Base-by-base conservation (phyloP, 2,113 vertebrate species). In the Clinocottus analis region DNA sequence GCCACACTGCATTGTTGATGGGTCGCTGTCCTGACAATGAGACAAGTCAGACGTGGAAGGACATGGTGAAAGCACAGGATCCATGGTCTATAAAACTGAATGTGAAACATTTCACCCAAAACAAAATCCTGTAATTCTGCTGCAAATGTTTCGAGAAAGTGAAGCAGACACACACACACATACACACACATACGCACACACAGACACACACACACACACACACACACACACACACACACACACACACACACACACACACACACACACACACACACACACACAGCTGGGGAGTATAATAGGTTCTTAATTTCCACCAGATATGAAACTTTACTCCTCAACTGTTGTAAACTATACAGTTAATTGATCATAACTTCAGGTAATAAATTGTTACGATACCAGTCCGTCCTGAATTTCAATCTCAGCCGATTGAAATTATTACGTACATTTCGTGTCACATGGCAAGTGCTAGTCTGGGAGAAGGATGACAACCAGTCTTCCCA, bases 21-120 rank as follows among this genome's bases (percentile, higher is more conserved):
- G 66, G 61, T 45, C 53, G 33, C 53, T 59, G 75, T 87, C 69
- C 65, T 68, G 60, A 82, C 71, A 80, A 86, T 78, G 10, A 60
- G 72, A 80, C 61, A 73, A 85, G 72, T 59, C 66, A 45, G 72
- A 62, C 16, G 63, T 77, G 33, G 58, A 78, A 68, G 64, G 64
- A 80, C 78, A 51, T 51, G 13, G 51, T 55, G 39, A 45, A 84
- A 39, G 78, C 58, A 73, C 43, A 35, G 68, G 21, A 62, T 72
- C 29, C 62, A 43, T 72, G 67, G 25, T 51, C 49, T 21, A 79
- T 27, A 73, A 80, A 75, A 75, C 33, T 86, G 39, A 77, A 37
- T 67, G 0, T 0, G 14, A 64, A 72, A 71, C n/a, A 72, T 68
- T 72, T 63, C 31, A 58, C 12, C 41, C 53, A 49, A 59, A 78